A percentile compares a stretch with the other conserved stretches of the same genome.
Conservation (phyloP, 1,140 invertebrate species). For the Diploscapter pachys region DNA sequence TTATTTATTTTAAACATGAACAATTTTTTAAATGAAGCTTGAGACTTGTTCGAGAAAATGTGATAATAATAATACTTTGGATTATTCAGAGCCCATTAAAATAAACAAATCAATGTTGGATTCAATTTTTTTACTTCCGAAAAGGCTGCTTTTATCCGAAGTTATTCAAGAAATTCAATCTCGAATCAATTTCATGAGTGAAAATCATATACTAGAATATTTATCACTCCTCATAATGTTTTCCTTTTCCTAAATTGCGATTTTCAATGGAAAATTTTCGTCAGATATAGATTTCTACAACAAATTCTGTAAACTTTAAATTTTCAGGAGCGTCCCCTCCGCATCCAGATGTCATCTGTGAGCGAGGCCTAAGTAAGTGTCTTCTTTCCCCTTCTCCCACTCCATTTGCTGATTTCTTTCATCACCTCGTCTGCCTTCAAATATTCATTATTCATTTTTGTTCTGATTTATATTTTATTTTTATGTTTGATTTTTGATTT, state of each 20-base stretch:
- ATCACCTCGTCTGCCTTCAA: no score
- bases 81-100: no score
- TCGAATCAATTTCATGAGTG: no score
- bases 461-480: no score
- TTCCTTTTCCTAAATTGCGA: neutral
- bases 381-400: neutral
- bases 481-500: no score
- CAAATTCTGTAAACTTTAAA: neutral
- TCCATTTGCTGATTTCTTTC: neutral
- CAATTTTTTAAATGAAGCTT: neutral
- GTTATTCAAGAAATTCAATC: no score
- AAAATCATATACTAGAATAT: no score
- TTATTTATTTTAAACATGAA: neutral
- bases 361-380: constrained; percentile 7
- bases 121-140: no score
- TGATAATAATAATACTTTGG: neutral
- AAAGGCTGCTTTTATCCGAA: no score
- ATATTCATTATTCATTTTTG: no score
- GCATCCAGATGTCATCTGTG: constrained; percentile 34
- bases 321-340: constrained; percentile 23
- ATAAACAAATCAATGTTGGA: no score
- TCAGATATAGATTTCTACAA: neutral
- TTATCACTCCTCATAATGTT: no score
- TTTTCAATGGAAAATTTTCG: neutral
- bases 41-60: neutral